Evolutionary conservation across 2,113 vertebrate genomes (phyloP).

Genomic region (Labeo catla): DNA sequence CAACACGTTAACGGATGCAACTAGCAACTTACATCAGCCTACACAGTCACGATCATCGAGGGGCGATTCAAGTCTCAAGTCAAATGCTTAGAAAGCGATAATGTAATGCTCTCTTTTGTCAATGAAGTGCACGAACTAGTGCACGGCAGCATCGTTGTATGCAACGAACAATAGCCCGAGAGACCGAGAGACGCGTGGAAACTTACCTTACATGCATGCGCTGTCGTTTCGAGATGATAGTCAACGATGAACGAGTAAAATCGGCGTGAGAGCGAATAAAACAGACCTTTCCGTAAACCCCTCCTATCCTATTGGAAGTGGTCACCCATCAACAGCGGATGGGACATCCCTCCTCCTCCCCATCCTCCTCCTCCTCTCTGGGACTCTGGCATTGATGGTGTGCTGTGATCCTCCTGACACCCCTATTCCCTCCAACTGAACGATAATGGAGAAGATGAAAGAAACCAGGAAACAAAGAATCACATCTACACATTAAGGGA

Average conservation of each 20-base stretch:
- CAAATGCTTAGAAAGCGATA: slow-evolving; percentile 12
- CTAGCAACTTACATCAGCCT: slow-evolving; percentile 32
- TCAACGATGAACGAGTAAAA: slow-evolving; percentile 20
- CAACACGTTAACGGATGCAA: slow-evolving; percentile 5
- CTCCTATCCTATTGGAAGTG: slow-evolving; percentile 47
- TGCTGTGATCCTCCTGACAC: background rate
- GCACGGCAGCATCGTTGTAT: background rate
- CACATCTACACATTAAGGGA: background rate
- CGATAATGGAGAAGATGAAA: slow-evolving; percentile 1
- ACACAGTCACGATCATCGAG: slow-evolving; percentile 26
- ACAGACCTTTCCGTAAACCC: slow-evolving; percentile 27
- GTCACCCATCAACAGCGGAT: slow-evolving; percentile 38
- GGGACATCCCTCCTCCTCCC: slow-evolving; percentile 33
- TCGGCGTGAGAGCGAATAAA: slow-evolving; percentile 14
- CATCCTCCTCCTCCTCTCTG: slow-evolving; percentile 11
- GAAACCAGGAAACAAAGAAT: background rate
- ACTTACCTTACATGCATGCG: slow-evolving; percentile 34
- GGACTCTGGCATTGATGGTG: slow-evolving; percentile 21
- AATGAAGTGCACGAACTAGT: slow-evolving; percentile 26
- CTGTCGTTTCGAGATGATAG: background rate
- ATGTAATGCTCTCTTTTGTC: slow-evolving; percentile 7
- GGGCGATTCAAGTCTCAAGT: background rate
- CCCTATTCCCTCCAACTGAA: background rate
- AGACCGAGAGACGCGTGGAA: background rate
- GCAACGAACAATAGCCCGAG: slow-evolving; percentile 9